Percentiles rank a stretch among this genome's conserved stretches.
These are phyloP conservation scores for Balanococcus diminutus DNA, from an alignment of 2,888 invertebrate species.

Conservation along the genomic window DNA sequence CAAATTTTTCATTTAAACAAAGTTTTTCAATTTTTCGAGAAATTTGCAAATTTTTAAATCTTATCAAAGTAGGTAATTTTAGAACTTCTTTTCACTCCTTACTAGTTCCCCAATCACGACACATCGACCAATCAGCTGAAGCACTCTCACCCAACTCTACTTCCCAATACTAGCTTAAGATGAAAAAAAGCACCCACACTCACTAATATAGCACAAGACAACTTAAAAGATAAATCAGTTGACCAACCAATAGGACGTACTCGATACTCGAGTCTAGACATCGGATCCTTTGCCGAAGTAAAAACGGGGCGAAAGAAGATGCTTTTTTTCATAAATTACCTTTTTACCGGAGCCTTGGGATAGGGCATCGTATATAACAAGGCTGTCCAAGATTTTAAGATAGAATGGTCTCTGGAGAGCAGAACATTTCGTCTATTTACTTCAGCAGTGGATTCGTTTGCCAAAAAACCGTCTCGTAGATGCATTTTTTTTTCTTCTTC, in stretches of 20 bases:
- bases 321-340: slow-evolving; percentile 47
- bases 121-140: too few species aligned
- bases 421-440: background rate
- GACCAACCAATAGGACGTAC: background rate
- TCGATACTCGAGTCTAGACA: background rate
- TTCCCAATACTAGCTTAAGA: too few species aligned
- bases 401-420: slow-evolving; percentile 56
- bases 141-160: too few species aligned
- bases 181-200: background rate
- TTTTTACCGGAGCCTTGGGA: slow-evolving; percentile 52
- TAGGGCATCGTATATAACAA: slow-evolving; percentile 46
- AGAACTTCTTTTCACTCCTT: too few species aligned
- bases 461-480: slow-evolving; percentile 27
- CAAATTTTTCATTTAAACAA: too few species aligned
- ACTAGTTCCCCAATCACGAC: too few species aligned
- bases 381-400: slow-evolving; percentile 56
- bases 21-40: too few species aligned
- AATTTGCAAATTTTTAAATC: too few species aligned
- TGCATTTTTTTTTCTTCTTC: background rate
- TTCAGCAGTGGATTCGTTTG: background rate
- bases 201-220: background rate
- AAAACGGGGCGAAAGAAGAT: background rate
- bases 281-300: background rate
- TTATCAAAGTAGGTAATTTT: too few species aligned
- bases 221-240: background rate